Percentiles rank a stretch among this genome's conserved stretches.
Evolutionary conservation across 2,797 vertebrate species (phyloP).

Genomic region (Gymnothorax javanicus): DNA sequence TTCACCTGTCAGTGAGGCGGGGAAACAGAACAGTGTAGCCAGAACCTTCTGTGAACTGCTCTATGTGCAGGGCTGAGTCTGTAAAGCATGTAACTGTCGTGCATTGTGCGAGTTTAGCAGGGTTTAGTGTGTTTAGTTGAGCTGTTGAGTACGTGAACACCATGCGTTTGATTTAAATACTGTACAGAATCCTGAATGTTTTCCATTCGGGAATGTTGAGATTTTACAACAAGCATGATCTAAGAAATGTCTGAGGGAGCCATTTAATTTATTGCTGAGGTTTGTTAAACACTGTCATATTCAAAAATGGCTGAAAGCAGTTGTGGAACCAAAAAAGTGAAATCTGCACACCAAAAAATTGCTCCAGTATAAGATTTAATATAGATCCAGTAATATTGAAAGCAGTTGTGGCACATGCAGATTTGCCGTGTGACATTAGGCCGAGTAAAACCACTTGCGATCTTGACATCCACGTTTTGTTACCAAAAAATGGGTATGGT

Average conservation of each 20-base stretch:
- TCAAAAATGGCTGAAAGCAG: background rate
- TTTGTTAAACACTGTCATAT: background rate
- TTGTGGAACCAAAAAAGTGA: too few species aligned
- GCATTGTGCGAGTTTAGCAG: slow-evolving; percentile 8
- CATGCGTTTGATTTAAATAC: background rate
- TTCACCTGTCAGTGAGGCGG: background rate
- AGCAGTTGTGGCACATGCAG: too few species aligned
- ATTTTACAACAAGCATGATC: background rate
- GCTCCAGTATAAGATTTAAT: too few species aligned
- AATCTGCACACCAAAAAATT: too few species aligned
- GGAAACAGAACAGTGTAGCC: too few species aligned
- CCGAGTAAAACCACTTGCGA: too few species aligned
- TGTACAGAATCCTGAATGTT: background rate
- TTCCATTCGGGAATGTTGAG: background rate
- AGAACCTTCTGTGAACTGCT: too few species aligned
- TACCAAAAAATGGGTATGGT: background rate
- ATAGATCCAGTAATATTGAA: too few species aligned
- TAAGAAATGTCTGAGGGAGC: background rate
- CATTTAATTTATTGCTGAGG: background rate
- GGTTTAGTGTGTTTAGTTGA: background rate
- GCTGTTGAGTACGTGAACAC: background rate
- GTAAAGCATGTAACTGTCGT: slow-evolving; percentile 14
- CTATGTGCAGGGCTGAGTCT: background rate
- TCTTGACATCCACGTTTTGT: too few species aligned
- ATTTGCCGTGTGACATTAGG: too few species aligned